Percentiles rank a stretch among this genome's conserved stretches.
Evolutionary conservation across 2,888 invertebrate genomes (phyloP).

Genomic region (Venustoraphidia nigricollis): DNA sequence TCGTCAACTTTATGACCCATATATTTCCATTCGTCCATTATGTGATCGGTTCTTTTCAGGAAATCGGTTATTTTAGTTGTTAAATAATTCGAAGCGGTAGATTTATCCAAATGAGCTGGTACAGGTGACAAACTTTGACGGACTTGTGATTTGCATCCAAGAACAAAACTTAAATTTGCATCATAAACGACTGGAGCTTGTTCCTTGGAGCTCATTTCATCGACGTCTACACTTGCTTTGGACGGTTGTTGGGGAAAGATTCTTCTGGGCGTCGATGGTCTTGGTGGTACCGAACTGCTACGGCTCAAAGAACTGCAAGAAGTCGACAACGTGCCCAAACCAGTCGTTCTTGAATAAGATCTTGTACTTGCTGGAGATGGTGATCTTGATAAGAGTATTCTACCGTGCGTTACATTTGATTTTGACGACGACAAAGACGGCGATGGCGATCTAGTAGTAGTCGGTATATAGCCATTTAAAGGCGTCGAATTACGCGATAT

Average conservation of each 20-base stretch:
- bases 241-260: conserved; percentile 48
- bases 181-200: conserved; percentile 68
- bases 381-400: conserved; percentile 9
- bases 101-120: conserved; percentile 61
- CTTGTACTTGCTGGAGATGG: conserved; percentile 8
- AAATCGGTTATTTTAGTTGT: conserved; percentile 66
- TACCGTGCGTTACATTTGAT: background rate
- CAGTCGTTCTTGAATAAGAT: conserved; percentile 7
- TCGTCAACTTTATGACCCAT: conserved; percentile 45
- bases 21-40: conserved; percentile 74
- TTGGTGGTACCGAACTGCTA: conserved; percentile 25
- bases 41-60: conserved; percentile 67
- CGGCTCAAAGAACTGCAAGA: conserved; percentile 16
- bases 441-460: background rate
- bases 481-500: background rate
- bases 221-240: conserved; percentile 31
- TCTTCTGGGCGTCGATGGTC: conserved; percentile 44
- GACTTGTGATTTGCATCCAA: conserved; percentile 57
- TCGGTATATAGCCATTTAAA: background rate
- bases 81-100: conserved; percentile 62
- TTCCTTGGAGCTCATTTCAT: conserved; percentile 47
- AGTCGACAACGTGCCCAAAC: background rate
- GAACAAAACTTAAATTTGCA: conserved; percentile 63
- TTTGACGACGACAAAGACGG: background rate
- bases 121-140: conserved; percentile 49